A percentile compares a stretch with the other conserved stretches of the same genome.
These are phyloP conservation scores for Philonicus albiceps DNA, from an alignment of 2,888 invertebrate species.

Conservation along the genomic window DNA sequence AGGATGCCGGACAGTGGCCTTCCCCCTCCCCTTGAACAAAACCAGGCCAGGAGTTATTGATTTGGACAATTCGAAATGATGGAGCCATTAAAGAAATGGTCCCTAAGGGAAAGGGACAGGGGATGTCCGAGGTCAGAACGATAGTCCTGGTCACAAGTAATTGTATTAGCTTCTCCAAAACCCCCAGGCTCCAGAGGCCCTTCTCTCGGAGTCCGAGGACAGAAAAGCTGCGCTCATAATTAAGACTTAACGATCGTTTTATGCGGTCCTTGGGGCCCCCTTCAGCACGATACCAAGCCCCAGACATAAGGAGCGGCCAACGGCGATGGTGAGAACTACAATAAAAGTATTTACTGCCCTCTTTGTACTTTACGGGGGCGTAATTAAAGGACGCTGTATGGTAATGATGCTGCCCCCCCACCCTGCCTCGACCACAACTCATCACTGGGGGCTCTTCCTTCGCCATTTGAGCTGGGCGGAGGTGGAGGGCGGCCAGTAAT, in stretches of 20 bases:
- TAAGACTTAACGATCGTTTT: constrained; percentile 21
- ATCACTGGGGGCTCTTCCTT: neutral
- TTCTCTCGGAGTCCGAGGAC: neutral
- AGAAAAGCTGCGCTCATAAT: constrained; percentile 10
- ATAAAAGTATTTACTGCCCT: constrained; percentile 22
- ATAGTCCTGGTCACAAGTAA: neutral
- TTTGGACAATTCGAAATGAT: constrained; percentile 7
- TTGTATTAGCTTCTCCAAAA: neutral
- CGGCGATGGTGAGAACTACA: constrained; percentile 5
- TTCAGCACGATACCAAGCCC: neutral
- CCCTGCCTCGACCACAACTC: neutral
- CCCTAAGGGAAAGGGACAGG: neutral
- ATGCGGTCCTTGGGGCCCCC: neutral
- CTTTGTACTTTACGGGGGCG: constrained; percentile 1
- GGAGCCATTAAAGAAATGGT: constrained; percentile 20
- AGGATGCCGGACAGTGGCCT: neutral
- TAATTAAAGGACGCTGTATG: constrained; percentile 29
- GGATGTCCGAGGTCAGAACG: neutral
- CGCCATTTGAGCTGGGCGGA: neutral
- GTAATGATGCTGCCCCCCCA: neutral
- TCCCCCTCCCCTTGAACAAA: no score
- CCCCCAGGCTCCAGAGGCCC: neutral
- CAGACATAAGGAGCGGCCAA: neutral
- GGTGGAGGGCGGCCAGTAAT: neutral
- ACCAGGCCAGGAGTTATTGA: neutral